These are phyloP conservation scores for Zygogramma bicolorata DNA, from an alignment of 2,888 invertebrate species.

Conservation along the genomic window DNA sequence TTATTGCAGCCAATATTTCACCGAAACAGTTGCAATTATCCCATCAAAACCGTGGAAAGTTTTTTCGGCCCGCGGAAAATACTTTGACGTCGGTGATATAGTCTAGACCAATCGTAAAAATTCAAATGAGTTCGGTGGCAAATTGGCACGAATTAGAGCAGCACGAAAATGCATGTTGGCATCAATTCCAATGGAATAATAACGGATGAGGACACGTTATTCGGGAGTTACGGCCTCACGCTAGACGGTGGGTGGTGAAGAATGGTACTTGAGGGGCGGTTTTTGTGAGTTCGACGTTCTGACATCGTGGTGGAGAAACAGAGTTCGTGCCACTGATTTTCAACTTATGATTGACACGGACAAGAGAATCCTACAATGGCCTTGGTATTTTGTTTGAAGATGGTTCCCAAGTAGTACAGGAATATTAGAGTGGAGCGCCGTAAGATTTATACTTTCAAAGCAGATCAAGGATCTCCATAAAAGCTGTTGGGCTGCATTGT, in stretches of 20 bases:
- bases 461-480: too few relatives aligned
- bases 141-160: slow-evolving; percentile 41
- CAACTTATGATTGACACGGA: too few relatives aligned
- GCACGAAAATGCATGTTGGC: slow-evolving; percentile 48
- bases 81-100: slow-evolving; percentile 39
- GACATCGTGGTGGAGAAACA: not conserved
- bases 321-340: too few relatives aligned
- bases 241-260: slow-evolving; percentile 13
- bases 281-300: not conserved
- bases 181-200: slow-evolving; percentile 48
- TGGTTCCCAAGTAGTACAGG: too few relatives aligned
- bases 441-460: too few relatives aligned
- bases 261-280: not conserved
- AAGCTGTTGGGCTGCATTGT: too few relatives aligned
- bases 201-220: slow-evolving; percentile 32
- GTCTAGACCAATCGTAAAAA: slow-evolving; percentile 36
- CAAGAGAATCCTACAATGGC: too few relatives aligned
- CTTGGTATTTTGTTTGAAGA: too few relatives aligned
- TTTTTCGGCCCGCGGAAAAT: not conserved
- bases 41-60: not conserved
- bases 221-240: slow-evolving; percentile 39
- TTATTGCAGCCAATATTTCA: not conserved
- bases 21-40: not conserved
- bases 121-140: slow-evolving; percentile 38
- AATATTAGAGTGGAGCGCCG: too few relatives aligned